phyloP scores from a whole-genome alignment of 1,140 invertebrate genomes.

The Parapsyche elsis region DNA sequence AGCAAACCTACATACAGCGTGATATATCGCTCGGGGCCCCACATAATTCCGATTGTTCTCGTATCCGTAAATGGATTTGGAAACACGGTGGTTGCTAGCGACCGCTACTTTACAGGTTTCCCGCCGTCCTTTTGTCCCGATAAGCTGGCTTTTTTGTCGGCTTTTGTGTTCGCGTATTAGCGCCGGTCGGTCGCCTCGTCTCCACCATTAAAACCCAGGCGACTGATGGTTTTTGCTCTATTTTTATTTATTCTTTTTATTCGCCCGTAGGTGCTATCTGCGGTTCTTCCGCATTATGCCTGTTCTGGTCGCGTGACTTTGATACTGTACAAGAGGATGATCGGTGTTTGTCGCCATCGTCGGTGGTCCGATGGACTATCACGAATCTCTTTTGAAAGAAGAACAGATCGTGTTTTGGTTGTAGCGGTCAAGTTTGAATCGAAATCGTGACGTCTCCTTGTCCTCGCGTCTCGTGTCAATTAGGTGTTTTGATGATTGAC shows the following conservation, averaged over 20 bases:
- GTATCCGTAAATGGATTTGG: neutral
- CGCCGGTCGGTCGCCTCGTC: neutral
- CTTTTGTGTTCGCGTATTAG: neutral
- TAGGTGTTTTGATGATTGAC: neutral
- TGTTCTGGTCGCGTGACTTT: neutral
- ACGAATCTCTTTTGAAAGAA: constrained; percentile 5
- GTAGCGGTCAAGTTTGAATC: neutral
- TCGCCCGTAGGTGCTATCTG: too few relatives aligned
- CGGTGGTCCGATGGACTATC: constrained; percentile 6
- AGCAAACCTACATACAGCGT: too few relatives aligned
- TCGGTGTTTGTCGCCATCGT: too few relatives aligned
- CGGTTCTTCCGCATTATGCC: neutral
- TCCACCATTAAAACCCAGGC: neutral
- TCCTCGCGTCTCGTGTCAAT: neutral
- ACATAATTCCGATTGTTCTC: constrained; percentile 4
- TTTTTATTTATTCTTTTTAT: too few relatives aligned
- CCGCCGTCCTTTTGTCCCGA: neutral
- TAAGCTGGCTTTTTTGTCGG: constrained; percentile 11
- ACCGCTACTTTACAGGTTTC: constrained; percentile 1
- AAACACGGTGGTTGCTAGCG: constrained; percentile 16
- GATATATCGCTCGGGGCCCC: neutral
- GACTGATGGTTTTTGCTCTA: too few relatives aligned
- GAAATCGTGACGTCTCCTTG: constrained; percentile 9
- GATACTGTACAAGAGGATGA: neutral
- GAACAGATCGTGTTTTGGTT: neutral